Base-by-base conservation (phyloP, 1,140 invertebrate genomes). In the Watersipora subatra region DNA sequence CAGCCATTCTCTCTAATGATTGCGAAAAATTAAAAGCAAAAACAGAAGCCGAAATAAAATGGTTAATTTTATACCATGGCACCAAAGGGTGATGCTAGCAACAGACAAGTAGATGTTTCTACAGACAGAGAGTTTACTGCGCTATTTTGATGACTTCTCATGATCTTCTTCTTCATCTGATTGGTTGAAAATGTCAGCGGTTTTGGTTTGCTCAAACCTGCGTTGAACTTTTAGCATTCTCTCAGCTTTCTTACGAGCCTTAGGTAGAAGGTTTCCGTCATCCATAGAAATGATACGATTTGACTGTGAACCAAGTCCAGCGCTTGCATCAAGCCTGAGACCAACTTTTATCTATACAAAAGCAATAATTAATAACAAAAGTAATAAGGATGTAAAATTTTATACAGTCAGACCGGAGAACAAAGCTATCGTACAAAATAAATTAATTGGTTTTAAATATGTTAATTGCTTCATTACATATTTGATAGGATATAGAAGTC, bases 301-400 rank as follows among this genome's bases (percentile, higher is more conserved):
- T 15, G 66, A 24, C 17, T 66, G 65, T 0, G 75, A 68, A 7
- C 82, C 81, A 24, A 83, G 70, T 28, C 81, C 82, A 57, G 75
- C 75, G 57, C 56, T 66, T 28, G 46, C 61, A 17, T 30, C 22
- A 28, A 59, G 46, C 24, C 69, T 58, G 30, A 67, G 66, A 30
- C 69, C 34, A 15, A 61, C 67, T 57, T 58, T 66, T 29, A 64
- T 69, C 69, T 67, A 63, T n/a, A 66, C 57, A 65, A 61, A 46
- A 29, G 65, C 28, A 68, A 26, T 27, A n/a, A 64, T 19, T 22
- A 64, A n/a, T 22, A 29, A 22, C 17, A 57, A 68, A 3, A 61
- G 28, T 28, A 28, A 25, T 64, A 29, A 68, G 34, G 66, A 34
- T 46, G 59, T 67, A 57, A 68, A 56, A 63, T 27, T 57, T 24